phyloP scores from a whole-genome alignment of 2,797 vertebrate species.

The Carcharodon carcharias region DNA sequence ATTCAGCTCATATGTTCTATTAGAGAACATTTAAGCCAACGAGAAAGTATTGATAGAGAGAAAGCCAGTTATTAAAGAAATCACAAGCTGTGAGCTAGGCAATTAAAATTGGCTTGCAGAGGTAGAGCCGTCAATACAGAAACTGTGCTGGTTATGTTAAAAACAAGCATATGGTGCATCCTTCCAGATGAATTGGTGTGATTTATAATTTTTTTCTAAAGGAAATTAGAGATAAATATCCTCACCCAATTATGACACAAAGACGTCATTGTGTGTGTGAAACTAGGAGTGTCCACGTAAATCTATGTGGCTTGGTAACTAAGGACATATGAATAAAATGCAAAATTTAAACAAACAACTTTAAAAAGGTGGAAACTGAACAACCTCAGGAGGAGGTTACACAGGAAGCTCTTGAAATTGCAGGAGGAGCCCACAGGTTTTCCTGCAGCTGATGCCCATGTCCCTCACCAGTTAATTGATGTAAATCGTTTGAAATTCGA shows the following conservation, averaged over 20 bases:
- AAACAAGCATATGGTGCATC: not conserved
- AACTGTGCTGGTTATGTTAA: not conserved
- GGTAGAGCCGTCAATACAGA: not conserved
- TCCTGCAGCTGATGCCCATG: not conserved
- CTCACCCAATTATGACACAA: not conserved
- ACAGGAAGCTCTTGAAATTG: not conserved
- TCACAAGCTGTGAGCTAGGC: not conserved
- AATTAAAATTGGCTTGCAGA: not conserved
- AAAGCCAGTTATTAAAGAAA: not conserved
- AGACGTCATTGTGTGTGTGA: not conserved
- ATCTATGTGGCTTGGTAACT: not conserved
- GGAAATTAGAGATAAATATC: not conserved
- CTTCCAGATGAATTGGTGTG: not conserved
- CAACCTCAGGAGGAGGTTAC: too few species aligned
- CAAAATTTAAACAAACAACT: not conserved
- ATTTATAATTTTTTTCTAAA: not conserved
- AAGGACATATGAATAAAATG: not conserved
- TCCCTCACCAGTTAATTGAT: not conserved
- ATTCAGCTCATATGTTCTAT: not conserved
- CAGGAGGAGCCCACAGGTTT: too few species aligned
- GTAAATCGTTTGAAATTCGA: not conserved
- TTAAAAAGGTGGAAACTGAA: not conserved
- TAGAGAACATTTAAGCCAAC: too few species aligned
- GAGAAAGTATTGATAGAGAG: not conserved
- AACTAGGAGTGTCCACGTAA: not conserved